Conservation (phyloP, 2,113 vertebrate genomes). For the Cyprinodon variegatus region DNA sequence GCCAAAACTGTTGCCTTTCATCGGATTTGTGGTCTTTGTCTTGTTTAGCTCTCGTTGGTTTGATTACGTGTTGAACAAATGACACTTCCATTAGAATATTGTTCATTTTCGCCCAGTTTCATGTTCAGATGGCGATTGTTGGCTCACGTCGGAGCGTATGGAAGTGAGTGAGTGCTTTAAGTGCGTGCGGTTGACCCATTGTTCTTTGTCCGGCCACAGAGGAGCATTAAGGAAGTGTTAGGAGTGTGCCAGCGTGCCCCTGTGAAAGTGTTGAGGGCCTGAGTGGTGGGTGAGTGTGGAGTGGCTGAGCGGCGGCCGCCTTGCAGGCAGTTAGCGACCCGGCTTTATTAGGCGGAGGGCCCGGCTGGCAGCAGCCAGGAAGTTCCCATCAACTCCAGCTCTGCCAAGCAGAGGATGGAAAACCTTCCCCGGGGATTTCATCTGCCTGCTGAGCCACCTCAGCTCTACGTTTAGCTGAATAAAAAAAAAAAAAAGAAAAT, state of each 20-base stretch:
- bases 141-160: constrained; percentile 42
- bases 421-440: constrained; percentile 48
- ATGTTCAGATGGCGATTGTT: constrained; percentile 12
- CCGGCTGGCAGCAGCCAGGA: constrained; percentile 67
- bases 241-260: constrained; percentile 75
- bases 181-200: constrained; percentile 62
- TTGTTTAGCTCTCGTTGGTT: neutral
- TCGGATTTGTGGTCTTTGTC: neutral
- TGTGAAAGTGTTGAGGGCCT: constrained; percentile 71
- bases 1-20: constrained; percentile 21
- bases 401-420: constrained; percentile 67
- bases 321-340: constrained; percentile 67
- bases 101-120: constrained; percentile 26
- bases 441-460: constrained; percentile 14
- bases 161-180: constrained; percentile 50
- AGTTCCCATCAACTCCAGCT: constrained; percentile 63
- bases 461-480: constrained; percentile 42
- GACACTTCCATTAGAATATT: constrained; percentile 1
- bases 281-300: constrained; percentile 65
- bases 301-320: constrained; percentile 73
- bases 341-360: constrained; percentile 69
- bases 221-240: constrained; percentile 78
- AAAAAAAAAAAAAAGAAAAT: constrained; percentile 37
- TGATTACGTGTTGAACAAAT: constrained; percentile 22
- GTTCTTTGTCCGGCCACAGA: constrained; percentile 76